Evolutionary conservation across 2,797 vertebrate species (phyloP), one percentile per base, ranked within the genome.

Genomic region (Sylvia borin): DNA sequence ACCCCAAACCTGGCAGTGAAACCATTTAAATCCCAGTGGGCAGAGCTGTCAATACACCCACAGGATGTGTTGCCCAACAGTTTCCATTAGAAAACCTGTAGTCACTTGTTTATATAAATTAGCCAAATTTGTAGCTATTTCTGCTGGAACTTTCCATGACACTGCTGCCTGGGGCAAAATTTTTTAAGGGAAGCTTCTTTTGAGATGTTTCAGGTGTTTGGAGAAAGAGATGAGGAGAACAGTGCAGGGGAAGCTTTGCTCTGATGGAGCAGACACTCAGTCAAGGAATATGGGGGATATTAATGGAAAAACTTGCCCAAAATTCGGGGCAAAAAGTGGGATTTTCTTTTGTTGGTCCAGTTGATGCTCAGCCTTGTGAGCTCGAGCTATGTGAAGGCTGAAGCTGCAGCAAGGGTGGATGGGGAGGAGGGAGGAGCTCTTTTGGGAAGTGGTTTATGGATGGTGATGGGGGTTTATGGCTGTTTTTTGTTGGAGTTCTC

Each of bases 381-480:
- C 43, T 27, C 3, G 11, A 68, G 45, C 67, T 64, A 9, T 1
- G 0, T 24, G 50, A 71, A 53, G 67, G 82, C 11, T 38, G 81
- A 54, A 25, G 62, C 27, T 31, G 25, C 43, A 32, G 43, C 0
- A 0, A 67, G 26, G 11, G 20, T 0, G 0, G 60, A 16, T 31
- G 60, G 21, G n/a, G 45, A 75, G 34, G 27, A 66, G 42, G 53
- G 47, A 38, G 9, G 47, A 73, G 53, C 15, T 77, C 27, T 16
- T 81, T 32, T 0, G 11, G 54, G 65, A 9, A 47, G 57, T 1
- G 0, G 4, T 77, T 90, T 27, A 2, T 36, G 58, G 73, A 40
- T 47, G 40, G 53, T 22, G 48, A 1, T 60, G 76, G 48, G 36
- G n/a, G 4, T 43, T 91, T 75, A 8, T 38, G 58, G 45, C 8